Percentiles rank a stretch among this genome's conserved stretches.
Evolutionary conservation across 2,888 invertebrate genomes (phyloP).

Genomic region (Sceliomorpha sp.): DNA sequence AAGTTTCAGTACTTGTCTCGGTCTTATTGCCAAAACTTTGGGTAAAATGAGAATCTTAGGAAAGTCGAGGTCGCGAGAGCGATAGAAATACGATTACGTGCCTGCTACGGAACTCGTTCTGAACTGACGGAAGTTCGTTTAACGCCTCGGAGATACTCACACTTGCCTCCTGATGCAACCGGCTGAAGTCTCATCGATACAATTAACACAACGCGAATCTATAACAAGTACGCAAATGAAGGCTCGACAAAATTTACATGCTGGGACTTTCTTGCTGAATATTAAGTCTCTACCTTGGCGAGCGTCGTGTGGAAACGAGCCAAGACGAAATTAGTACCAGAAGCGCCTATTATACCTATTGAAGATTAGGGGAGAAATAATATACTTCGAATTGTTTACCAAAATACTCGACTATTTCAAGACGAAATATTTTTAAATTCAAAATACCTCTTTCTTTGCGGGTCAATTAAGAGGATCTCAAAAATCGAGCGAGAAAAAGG

Average conservation of each 20-base stretch:
- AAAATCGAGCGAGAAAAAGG: background rate
- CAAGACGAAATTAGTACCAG: background rate
- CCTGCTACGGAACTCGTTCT: constrained; percentile 47
- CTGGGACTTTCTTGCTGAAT: constrained; percentile 23
- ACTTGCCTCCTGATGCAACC: constrained; percentile 51
- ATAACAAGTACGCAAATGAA: constrained; percentile 48
- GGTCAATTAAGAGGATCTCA: background rate
- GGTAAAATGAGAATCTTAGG: constrained; percentile 51
- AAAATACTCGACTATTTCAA: no score
- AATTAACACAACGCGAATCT: constrained; percentile 53
- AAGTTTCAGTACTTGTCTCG: constrained; percentile 51
- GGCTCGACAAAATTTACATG: constrained; percentile 40
- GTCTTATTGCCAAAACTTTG: constrained; percentile 55
- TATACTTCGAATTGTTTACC: no score
- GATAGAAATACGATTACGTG: constrained; percentile 56
- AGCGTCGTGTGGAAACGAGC: constrained; percentile 2
- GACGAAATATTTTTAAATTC: no score
- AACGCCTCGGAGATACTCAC: constrained; percentile 49
- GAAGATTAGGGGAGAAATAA: no score
- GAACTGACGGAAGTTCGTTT: constrained; percentile 54
- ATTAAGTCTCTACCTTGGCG: constrained; percentile 14
- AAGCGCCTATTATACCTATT: no score
- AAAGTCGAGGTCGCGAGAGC: constrained; percentile 56
- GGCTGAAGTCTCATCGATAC: constrained; percentile 49
- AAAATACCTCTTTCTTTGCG: no score